Base-by-base conservation (phyloP, 2,797 vertebrate species). In the Bryconaethiops microstoma region DNA sequence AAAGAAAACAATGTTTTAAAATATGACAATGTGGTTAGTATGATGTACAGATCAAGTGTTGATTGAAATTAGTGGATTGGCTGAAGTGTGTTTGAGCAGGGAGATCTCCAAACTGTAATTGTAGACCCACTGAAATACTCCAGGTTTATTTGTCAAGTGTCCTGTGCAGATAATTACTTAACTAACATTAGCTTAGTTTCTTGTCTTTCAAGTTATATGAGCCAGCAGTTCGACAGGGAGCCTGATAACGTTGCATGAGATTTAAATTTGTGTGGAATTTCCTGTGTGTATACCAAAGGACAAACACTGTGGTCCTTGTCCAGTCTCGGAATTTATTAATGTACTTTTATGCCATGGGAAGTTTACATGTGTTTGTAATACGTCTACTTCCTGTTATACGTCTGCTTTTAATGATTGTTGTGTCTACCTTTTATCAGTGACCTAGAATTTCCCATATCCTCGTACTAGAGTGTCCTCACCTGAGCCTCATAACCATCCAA, bases 241-340 rank as follows among this genome's bases (percentile, higher is more conserved):
- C 35, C 57, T 17, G 67, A 9, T 39, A 45, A 25, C 10, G 5
- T 70, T 17, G 40, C 60, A 14, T 73, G 19, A 35, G 57, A 52
- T 74, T 82, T 57, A 23, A 63, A 5, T 67, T 54, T 29, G 17
- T 77, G 52, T 13, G 74, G 65, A 59, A 83, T 78, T 81, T 81
- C 72, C 79, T 79, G 68, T 79, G 63, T 68, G 29, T 54, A 71
- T 57, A 63, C 39, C 10, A 2, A 45, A 59, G 25, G 21, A 52
- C 69, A 83, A 86, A 85, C 72, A 76, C 2, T 8, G 29, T 35
- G 12, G 50, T 19, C 12, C 21, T 60, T 5, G 6, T 19, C n/a
- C 14, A 73, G 23, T 52, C 12, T 25, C 71, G n/a, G 40, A 69
- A 78, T 83, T 74, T 68, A 71, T 81, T 76, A 57, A 21, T 63